Evolutionary conservation across 2,797 vertebrate genomes (phyloP), one percentile per base, ranked within the genome.

Genomic region (Sebastes melanostomus): DNA sequence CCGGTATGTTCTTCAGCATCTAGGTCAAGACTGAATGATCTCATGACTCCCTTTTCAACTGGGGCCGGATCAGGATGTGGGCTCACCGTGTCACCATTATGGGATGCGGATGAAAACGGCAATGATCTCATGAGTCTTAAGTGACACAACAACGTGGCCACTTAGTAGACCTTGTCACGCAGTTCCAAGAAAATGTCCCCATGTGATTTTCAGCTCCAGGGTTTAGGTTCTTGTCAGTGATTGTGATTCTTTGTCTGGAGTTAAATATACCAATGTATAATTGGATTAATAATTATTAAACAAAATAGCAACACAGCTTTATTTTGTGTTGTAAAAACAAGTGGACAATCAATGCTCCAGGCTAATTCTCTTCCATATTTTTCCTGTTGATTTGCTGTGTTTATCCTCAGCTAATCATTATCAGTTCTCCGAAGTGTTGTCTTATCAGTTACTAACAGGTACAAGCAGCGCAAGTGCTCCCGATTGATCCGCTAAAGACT

Each of bases 361-460:
- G 24, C 54, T 9, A 68, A 67, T 58, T 36, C 13, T 25, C 4
- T 54, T 50, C 52, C 25, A 66, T 82, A 60, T 72, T 73, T 75
- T 75, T 79, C 59, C 14, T 67, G 80, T 79, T 88, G 66, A 90
- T 84, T 90, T 67, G 32, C 61, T 52, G 54, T 93, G 90, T 93
- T 93, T 92, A 85, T 90, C 67, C 82, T 78, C 32, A 36, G 80
- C 76, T 91, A 93, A 95, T 94, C 90, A 94, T 84, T 90, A 92
- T 67, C 91, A 91, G 88, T 92, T 92, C 73, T 92, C 86, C 88
- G 67, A 90, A 90, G 91, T 91, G 91, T 89, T 82, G 83, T 92
- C 89, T 92, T 94, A 94, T 95, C 93, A 91, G 86, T 94, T 93
- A 94, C 93, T 93, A 93, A 94, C 94, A 94, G 92, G 93, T 93